Evolutionary conservation across 2,888 invertebrate genomes (phyloP), one percentile per base, ranked within the genome.

Genomic region (Acanthopleura granulata): DNA sequence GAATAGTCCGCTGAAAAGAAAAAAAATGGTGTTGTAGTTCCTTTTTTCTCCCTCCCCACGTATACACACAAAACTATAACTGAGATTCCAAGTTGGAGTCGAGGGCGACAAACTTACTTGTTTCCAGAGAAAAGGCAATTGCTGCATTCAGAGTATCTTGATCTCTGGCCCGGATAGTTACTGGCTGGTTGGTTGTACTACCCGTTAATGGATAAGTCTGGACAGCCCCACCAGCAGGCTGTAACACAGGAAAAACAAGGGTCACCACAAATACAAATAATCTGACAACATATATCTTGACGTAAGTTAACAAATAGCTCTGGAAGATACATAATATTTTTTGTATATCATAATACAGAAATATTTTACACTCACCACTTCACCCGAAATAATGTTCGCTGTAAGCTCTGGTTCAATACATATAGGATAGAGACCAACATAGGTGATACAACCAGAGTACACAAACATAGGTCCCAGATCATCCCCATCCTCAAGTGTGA

Each of bases 101-200:
- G 61, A 4, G 9, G 40, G 0, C 25, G 4, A 3, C 25, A 62
- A 29, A 70, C 79, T 78, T 77, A 82, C 83, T 82, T 74, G 71
- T 73, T 22, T 77, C 77, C 4, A 83, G 74, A 29, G 51, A 75
- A 72, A 83, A 80, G 12, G 27, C 30, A 51, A 85, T 79, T 57
- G 77, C 75, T 22, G 79, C 78, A 71, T 79, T 79, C 15, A 83
- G 74, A 0, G 83, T 82, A 74, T 85, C 85, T 74, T 76, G 80
- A 73, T 85, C 85, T 22, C 77, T 77, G 12, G 84, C 85, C 30
- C 76, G 71, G 14, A 85, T 78, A 25, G 62, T 49, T 12, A 79
- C 80, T 22, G 57, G 57, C 12, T 57, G 57, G 12, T 57, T 12
- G 57, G 57, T 22, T 3, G 12, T 6, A 1, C n/a, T n/a, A 57